Evolutionary conservation across 2,888 invertebrate genomes (phyloP), one percentile per base, ranked within the genome.

Genomic region (Morpho helenor): DNA sequence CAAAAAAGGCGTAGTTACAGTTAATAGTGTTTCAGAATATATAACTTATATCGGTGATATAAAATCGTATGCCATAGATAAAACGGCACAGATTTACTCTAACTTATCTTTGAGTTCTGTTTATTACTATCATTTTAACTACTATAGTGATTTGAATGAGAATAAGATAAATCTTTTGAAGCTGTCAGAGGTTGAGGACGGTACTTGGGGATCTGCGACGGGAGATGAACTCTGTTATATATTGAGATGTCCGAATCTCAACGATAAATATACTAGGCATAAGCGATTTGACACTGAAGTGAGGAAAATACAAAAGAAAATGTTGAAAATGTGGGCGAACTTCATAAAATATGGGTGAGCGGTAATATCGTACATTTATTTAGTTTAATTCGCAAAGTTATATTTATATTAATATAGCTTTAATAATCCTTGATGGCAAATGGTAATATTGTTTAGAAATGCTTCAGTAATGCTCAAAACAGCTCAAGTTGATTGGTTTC

Each of bases 301-400:
- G 67, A 73, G 79, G 49, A 66, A 68, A 31, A 69, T 87, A 9
- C 80, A 83, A 57, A 82, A 66, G 56, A 84, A 82, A 68, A 69
- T 92, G 69, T 73, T 91, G 49, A 84, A 79, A 67, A 65, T 92
- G 70, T 92, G 91, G 91, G 77, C 86, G 0, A 92, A 92, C 72
- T 92, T 92, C 66, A 90, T 84, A 1, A 92, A 90, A 80, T 84
- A 83, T 56, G 81, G 89, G 91, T 92, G 68, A 70, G 83, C 74
- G 41, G 7, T 22, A 40, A 53, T 16, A 16, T 16, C 16, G 16
- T 16, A 16, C 16, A 16, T 1, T 16, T 16, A 16, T 16, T 16
- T 16, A 16, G 16, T 16, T 16, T 16, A 16, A 16, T 16, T 16
- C 16, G 16, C 16, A 16, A 16, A 16, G 16, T 16, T n/a, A n/a